Evolutionary conservation across 2,113 vertebrate species (phyloP).

Genomic region (Onychostruthus taczanowskii): DNA sequence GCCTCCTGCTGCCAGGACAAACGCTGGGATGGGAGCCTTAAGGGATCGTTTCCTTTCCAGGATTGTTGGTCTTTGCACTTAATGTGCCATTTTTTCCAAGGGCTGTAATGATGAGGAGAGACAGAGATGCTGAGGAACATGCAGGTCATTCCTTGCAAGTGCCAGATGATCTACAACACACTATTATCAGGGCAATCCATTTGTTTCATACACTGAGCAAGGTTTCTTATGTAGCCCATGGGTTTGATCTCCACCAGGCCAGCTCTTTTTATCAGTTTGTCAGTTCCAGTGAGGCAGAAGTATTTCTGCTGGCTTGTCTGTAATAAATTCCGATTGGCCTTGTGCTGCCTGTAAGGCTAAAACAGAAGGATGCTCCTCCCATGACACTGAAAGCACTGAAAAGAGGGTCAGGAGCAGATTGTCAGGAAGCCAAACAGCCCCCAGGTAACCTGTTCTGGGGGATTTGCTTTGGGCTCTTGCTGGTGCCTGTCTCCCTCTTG

Average conservation of each 20-base stretch:
- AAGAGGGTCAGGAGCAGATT: background rate
- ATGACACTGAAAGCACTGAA: background rate
- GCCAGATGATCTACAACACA: background rate
- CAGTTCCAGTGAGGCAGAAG: constrained; percentile 15
- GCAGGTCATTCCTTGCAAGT: constrained; percentile 11
- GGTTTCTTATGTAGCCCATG: background rate
- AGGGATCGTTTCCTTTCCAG: background rate
- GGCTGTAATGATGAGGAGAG: constrained; percentile 13
- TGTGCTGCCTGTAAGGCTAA: background rate
- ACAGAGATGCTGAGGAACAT: constrained; percentile 12
- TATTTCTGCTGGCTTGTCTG: constrained; percentile 8
- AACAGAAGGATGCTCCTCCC: background rate
- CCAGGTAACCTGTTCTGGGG: background rate
- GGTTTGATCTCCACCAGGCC: constrained; percentile 28
- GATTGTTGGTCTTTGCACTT: background rate
- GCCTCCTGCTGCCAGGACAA: background rate
- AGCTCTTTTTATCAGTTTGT: constrained; percentile 21
- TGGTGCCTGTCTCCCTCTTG: background rate
- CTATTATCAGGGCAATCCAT: background rate
- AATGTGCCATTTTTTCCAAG: constrained; percentile 20
- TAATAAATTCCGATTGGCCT: background rate
- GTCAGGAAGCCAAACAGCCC: background rate
- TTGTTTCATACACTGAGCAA: background rate
- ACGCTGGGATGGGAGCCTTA: too few species aligned
- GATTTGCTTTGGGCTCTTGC: background rate